Evolutionary conservation across 2,888 invertebrate species (phyloP), one percentile per base, ranked within the genome.

Genomic region (Agonum fuliginosum): DNA sequence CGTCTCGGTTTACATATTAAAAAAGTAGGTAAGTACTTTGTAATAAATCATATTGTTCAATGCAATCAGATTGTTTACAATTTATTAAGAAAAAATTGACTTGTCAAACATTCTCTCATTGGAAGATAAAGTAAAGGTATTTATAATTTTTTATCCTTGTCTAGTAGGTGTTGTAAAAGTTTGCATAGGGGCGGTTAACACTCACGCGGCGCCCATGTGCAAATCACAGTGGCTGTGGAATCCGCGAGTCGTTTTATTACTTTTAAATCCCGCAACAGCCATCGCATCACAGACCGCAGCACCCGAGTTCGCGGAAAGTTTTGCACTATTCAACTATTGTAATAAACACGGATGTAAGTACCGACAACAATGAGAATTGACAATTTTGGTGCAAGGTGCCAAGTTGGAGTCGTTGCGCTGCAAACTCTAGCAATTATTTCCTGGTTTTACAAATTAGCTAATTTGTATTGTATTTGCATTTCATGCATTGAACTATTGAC

Each of bases 221-320:
- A 73, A 73, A 73, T 73, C 73, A 73, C 73, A 3, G 22, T 58
- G 73, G 54, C n/a, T n/a, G n/a, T n/a, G n/a, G n/a, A n/a, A 73
- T 58, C 58, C 41, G 17, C 34, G 58, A 24, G 34, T 12, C 41
- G 41, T 73, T 73, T 73, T 73, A 73, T 73, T 73, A 73, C 58
- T 73, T 73, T 73, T 73, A 73, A 73, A 73, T 73, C 73, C 73
- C 73, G 43, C 46, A 48, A 48, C 70, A 73, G 22, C 58, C 58
- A 43, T 73, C 37, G 30, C 72, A 72, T 72, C 54, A 51, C 72
- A 19, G 46, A 51, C 30, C 71, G 48, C 46, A 48, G 27, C 58
- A 14, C 30, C 58, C 30, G 17, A 62, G 30, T 62, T 30, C 30
- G 30, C 8, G 6, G 30, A 6, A 62, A 30, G 30, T 62, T 62